Conservation (phyloP, 37 sponge, comb jelly and placozoan species). For the Beroe forskalii region DNA sequence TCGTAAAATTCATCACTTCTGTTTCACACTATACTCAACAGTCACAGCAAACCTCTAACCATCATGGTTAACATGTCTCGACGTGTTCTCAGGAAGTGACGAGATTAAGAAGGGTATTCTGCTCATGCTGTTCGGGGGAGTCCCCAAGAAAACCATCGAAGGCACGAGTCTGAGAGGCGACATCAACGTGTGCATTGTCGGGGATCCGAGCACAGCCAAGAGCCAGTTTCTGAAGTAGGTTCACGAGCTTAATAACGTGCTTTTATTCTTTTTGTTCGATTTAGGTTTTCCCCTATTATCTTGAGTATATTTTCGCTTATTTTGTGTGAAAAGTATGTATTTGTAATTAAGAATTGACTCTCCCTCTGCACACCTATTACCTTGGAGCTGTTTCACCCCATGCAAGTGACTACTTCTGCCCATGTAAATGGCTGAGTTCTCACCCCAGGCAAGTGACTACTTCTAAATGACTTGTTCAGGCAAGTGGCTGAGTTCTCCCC, state of each 20-base stretch:
- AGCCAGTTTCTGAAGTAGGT: constrained; percentile 95
- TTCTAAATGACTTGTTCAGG: no score
- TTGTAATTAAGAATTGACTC: neutral
- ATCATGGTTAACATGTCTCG: no score
- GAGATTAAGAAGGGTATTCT: constrained; percentile 96
- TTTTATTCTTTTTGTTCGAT: neutral
- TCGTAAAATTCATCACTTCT: no score
- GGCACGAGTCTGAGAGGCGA: constrained; percentile 95
- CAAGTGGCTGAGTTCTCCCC: constrained; percentile 96
- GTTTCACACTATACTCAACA: no score
- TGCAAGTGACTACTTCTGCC: no score
- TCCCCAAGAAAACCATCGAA: constrained; percentile 91
- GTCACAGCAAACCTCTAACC: no score
- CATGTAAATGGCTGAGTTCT: no score
- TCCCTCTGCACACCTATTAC: no score
- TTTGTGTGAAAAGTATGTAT: neutral
- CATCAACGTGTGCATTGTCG: constrained; percentile 97
- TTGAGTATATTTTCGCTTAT: no score
- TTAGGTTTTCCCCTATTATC: no score
- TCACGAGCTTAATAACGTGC: neutral
- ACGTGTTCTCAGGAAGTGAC: constrained; percentile 87
- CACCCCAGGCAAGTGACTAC: no score
- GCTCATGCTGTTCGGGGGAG: constrained; percentile 98
- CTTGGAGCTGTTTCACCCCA: no score
- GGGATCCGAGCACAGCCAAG: constrained; percentile 98